Base-by-base conservation (phyloP, 2,113 vertebrate genomes). In the Merops nubicus region DNA sequence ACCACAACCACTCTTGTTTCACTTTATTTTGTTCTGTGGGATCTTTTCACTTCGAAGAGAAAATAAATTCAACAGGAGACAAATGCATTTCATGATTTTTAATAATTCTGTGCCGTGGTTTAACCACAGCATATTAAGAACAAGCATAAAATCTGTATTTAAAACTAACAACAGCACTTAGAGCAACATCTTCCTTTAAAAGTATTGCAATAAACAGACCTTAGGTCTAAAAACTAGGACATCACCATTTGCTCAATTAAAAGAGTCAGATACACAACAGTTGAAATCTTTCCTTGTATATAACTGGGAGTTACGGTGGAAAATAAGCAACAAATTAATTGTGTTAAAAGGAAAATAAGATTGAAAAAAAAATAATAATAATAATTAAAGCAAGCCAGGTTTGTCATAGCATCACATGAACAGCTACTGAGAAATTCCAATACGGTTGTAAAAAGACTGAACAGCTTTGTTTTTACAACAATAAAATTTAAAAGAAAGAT, bases 131-230 rank as follows among this genome's bases (percentile, higher is more conserved):
- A 92, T 97, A 96, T 99, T 98, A 98, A 98, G 98, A 99, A 99
- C 98, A 99, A 99, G 99, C 98, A 99, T 98, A 98, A 99, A 99
- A 98, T 98, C 98, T 98, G 98, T 97, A 98, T 97, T 98, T 98
- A 97, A 98, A 99, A 98, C 99, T 97, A 98, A 99, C 98, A 99
- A 99, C 98, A 99, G 99, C 98, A 99, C 98, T 99, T 98, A 98
- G 98, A 99, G 98, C 98, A 98, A 98, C 98, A 98, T 98, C 98
- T 98, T 98, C 98, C 98, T 98, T 99, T 98, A 98, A 99, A 99
- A 99, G 98, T 99, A 99, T 99, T 99, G 98, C 98, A 98, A 98
- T 99, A 98, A 93, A 99, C 98, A 99, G 99, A 99, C 98, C 98
- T 98, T 98, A 98, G 98, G 98, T 98, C 98, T 99, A 98, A 98